phyloP scores from a whole-genome alignment of 2,797 vertebrate genomes.

The Miichthys miiuy region DNA sequence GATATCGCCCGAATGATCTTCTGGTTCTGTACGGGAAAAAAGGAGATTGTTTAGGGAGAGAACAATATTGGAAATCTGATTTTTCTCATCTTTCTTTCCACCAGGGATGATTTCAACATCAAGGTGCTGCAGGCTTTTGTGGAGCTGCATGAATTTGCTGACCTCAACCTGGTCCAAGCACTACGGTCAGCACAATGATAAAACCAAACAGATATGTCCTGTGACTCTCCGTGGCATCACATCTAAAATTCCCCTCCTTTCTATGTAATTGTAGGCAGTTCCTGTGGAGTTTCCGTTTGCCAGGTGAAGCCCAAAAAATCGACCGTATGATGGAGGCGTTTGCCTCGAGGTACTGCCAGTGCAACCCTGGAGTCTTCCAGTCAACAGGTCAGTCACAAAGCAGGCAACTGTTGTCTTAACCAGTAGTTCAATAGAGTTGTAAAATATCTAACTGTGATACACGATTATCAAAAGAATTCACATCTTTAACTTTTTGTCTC shows the following conservation, averaged over 20 bases:
- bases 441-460: too few relatives aligned
- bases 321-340: conserved; percentile 99
- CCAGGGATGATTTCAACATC: conserved; percentile 97
- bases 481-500: too few relatives aligned
- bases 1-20: conserved; percentile 18
- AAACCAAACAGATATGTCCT: background rate
- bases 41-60: background rate
- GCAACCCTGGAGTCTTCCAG: conserved; percentile 97
- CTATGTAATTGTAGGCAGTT: conserved; percentile 88
- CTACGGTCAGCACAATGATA: conserved; percentile 86
- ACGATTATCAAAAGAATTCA: too few relatives aligned
- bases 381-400: conserved; percentile 89
- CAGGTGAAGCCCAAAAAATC: conserved; percentile 98
- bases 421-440: background rate
- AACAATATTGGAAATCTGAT: conserved; percentile 6
- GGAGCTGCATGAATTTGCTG: conserved; percentile 97
- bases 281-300: conserved; percentile 97
- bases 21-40: conserved; percentile 9
- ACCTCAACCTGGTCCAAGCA: conserved; percentile 96
- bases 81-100: conserved; percentile 41
- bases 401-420: background rate
- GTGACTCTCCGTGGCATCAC: background rate
- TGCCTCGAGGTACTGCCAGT: conserved; percentile 96
- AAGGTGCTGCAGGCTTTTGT: conserved; percentile 98
- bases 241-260: background rate